Percentiles rank a stretch among this genome's conserved stretches.
Evolutionary conservation across 2,797 vertebrate genomes (phyloP).

Genomic region (Chiloscyllium punctatum): DNA sequence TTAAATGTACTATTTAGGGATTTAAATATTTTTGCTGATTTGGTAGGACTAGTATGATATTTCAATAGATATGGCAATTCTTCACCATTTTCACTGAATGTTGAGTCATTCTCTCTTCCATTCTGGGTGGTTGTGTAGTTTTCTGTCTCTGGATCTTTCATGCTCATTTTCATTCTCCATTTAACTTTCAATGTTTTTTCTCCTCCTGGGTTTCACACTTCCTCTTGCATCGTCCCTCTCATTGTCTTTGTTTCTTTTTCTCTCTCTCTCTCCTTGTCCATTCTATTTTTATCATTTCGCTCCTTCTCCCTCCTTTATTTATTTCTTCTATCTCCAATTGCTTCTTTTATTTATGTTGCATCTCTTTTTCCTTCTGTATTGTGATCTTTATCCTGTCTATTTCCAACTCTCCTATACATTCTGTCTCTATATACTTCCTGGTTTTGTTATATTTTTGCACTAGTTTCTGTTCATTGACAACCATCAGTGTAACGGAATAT

Average conservation of each 20-base stretch:
- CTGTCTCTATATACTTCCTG: neutral
- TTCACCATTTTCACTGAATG: neutral
- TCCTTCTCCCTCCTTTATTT: neutral
- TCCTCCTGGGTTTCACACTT: neutral
- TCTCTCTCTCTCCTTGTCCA: neutral
- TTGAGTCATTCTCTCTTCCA: neutral
- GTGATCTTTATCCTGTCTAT: neutral
- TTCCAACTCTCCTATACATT: neutral
- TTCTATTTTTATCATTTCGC: neutral
- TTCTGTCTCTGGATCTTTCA: neutral
- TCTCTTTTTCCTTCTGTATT: neutral
- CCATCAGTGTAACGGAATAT: too few relatives aligned
- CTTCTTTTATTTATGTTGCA: neutral
- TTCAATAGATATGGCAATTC: neutral
- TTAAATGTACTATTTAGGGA: neutral
- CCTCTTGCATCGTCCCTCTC: neutral
- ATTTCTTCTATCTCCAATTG: neutral
- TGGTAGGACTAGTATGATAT: too few relatives aligned
- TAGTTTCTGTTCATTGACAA: too few relatives aligned
- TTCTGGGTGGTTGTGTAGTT: too few relatives aligned
- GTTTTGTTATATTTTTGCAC: neutral
- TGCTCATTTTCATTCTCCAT: neutral
- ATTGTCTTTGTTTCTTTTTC: neutral
- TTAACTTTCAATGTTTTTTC: neutral
- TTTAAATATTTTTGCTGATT: neutral